Base-by-base conservation (phyloP, 2,888 invertebrate species). In the Microplitis deprimator region DNA sequence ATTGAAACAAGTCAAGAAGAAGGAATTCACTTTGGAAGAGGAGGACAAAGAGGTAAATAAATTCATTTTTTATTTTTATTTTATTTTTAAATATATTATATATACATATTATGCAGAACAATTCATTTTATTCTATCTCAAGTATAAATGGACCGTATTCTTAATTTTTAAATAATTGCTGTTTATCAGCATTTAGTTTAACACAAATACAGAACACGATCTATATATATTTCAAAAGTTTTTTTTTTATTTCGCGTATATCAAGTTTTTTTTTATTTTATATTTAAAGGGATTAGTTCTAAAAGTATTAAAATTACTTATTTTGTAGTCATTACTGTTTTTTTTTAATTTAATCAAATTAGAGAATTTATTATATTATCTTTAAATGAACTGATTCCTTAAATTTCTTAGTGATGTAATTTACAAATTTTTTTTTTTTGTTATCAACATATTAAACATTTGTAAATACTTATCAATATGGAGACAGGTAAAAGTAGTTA, bases 1-100 rank as follows among this genome's bases (percentile, higher is more conserved):
- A 92, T 95, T 99, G 91, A 99, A 99, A 93, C 97, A 97, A 89
- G 98, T 98, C 88, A 98, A 98, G 93, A 98, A 98, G 96, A 98
- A 98, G 94, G 98, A 99, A 92, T 98, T 97, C 93, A 97, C 97
- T 92, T 94, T 98, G 89, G 98, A 98, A 92, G 98, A 98, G 91
- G 97, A 97, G 92, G 97, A 97, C 91, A 97, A 97, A 92, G 96
- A 97, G 95, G 97, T 97, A 93, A 92, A 89, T 70, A 64, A 10
- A 73, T 41, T 61, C 29, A 61, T 62, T 41, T 17, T 50, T 20
- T 68, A 29, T 29, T 13, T 50, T 13, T 50, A 8, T 50, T 50
- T 50, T 13, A 50, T 13, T 10, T 8, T 50, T 50, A 50, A 50
- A 50, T 50, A 50, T 13, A 50, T 50, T 13, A 50, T 50, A 29